Evolutionary conservation across 92 coral and sea anemone species (phyloP), one percentile per base, ranked within the genome.

Genomic region (Porites divaricata): DNA sequence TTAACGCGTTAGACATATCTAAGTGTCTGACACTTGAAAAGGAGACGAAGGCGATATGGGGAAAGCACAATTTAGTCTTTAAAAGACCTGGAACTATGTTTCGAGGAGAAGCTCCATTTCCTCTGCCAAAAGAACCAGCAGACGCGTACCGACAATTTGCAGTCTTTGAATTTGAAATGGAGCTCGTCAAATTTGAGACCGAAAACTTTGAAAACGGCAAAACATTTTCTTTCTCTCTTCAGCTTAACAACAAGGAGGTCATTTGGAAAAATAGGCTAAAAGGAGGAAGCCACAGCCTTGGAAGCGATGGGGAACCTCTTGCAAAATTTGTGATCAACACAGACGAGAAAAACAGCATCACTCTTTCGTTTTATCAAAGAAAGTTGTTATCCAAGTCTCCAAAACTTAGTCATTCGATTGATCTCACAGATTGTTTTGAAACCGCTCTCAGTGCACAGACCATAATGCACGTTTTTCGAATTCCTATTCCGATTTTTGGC

Each of bases 31-130:
- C 75, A 23, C 65, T 80, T 52, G 89, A 84, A 66, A 86, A 74
- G 9, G 92, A 81, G 4, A 89, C 92, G 14, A 76, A 83, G 56
- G 67, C 81, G 6, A 67, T 80, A 48, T 89, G 86, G 85, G 35
- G 16, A 21, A 76, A 83, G 70, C 59, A 79, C 72, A 86, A 80
- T 0, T 45, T 85, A 41, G 77, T 52, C 3, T 89, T 62, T 28
- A 56, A 41, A 3, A 28, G 82, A 45, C 81, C 83, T 48, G 92
- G 92, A 35, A 78, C 82, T 0, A 73, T 85, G 77, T 85, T 77
- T 25, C 92, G 90, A 13, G 92, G 92, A 3, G 92, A 89, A 54
- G 64, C 72, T 45, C 92, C 92, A n/a, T 59, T 64, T 9, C 63
- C 76, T 25, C 76, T 49, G 5, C 91, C 75, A 70, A 50, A 48